Base-by-base conservation (phyloP, 2,797 vertebrate species). In the Molothrus aeneus region DNA sequence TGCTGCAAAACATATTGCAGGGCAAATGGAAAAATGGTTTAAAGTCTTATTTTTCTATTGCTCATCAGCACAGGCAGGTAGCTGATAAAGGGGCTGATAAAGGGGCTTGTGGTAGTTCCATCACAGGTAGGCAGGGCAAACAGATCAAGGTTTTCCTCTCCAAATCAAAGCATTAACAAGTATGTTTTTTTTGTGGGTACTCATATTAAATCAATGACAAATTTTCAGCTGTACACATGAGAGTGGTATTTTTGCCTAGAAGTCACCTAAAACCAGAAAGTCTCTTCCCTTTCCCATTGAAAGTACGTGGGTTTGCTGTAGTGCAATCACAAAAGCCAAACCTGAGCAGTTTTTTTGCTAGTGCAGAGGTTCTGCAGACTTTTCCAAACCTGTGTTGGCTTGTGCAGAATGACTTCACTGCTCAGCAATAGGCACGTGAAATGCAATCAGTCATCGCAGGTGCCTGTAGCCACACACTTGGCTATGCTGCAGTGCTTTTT, bases 391-490 rank as follows among this genome's bases (percentile, higher is more conserved):
- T 87, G 53, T 86, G 71, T 53, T 29, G 38, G 54, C 79, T 93
- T 57, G 60, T 79, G 78, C 64, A 43, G 51, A 88, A 80, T 14
- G 38, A 94, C 90, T 95, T 95, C 50, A 81, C 84, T 92, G 86
- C 75, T 92, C 95, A 89, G 74, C 47, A 83, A 71, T 57, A 79
- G 80, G 86, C 72, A 73, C 25, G 40, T 80, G 84, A 84, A 95
- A 94, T 88, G 11, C 90, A 96, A 92, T 87, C 95, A 86, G 87
- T 89, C 93, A 90, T 71, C 97, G 95, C 87, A 95, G 81, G 91
- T 96, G 92, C 95, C 79, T 95, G 95, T 92, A 95, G 88, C 90
- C 87, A 83, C 13, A 22, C 48, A 66, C 91, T 93, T 92, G 94
- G 79, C 71, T 73, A 26, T 72, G 77, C 80, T 93, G 86, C 84